A percentile compares a stretch with the other conserved stretches of the same genome.
Conservation (phyloP, 2,113 vertebrate genomes). For the Pollachius pollachius region DNA sequence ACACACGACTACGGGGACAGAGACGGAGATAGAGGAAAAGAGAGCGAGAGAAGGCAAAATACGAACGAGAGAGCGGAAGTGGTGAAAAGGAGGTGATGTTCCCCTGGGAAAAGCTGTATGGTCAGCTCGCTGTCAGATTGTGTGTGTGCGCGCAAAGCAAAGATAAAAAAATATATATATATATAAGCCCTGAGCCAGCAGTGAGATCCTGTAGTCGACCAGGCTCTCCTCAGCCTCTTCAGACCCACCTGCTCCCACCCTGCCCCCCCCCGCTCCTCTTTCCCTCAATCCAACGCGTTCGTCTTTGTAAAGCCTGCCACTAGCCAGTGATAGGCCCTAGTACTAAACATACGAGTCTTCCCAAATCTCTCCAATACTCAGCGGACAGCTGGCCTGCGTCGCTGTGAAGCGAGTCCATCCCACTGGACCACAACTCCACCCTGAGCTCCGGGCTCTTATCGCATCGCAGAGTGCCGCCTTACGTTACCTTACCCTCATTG, state of each 20-base stretch:
- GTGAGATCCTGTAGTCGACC: constrained; percentile 40
- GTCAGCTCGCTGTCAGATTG: constrained; percentile 32
- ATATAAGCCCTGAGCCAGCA: constrained; percentile 49
- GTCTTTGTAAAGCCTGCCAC: too few species aligned
- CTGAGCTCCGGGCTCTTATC: too few species aligned
- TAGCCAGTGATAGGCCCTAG: too few species aligned
- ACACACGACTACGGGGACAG: background rate
- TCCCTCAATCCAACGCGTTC: background rate
- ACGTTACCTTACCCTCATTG: too few species aligned
- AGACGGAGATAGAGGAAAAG: background rate
- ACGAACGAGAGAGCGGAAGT: constrained; percentile 9
- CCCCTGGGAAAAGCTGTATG: constrained; percentile 56
- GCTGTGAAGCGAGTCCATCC: too few species aligned
- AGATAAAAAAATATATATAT: too few species aligned
- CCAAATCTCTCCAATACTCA: too few species aligned
- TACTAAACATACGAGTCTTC: too few species aligned
- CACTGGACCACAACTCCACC: too few species aligned
- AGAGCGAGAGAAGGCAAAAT: constrained; percentile 27
- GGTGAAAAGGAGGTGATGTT: constrained; percentile 36
- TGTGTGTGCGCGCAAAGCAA: constrained; percentile 7
- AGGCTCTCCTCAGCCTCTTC: too few species aligned
- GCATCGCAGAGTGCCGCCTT: too few species aligned
- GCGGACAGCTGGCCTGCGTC: too few species aligned
- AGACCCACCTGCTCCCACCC: constrained; percentile 17
- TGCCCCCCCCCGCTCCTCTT: constrained; percentile 22